Evolutionary conservation across 2,113 vertebrate species (phyloP).

Genomic region (Rhabdornis inornatus): DNA sequence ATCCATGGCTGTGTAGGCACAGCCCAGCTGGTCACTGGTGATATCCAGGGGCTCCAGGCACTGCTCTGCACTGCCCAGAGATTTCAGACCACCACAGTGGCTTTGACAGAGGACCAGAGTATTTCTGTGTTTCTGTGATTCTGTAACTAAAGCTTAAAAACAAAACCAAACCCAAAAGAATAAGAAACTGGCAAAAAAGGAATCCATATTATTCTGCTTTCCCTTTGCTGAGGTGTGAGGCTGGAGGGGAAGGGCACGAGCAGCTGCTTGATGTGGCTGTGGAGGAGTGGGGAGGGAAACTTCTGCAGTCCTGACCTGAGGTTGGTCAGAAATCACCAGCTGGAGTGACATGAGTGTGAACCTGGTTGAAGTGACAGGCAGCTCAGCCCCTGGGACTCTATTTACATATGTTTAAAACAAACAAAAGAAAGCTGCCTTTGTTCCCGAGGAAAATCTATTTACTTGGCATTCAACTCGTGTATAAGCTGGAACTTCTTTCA

Average conservation of each 20-base stretch:
- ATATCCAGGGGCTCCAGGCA: not conserved
- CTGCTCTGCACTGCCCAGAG: not conserved
- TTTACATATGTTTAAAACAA: constrained; percentile 56
- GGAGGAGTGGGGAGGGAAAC: not conserved
- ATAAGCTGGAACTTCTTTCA: not conserved
- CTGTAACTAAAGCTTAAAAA: not conserved
- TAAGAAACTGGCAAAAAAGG: not conserved
- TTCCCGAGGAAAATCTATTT: constrained; percentile 39
- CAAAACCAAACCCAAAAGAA: not conserved
- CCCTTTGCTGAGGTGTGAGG: not conserved
- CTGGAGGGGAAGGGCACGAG: not conserved
- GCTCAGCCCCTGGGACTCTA: constrained; percentile 21
- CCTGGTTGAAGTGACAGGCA: constrained; percentile 24
- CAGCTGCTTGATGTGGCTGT: not conserved
- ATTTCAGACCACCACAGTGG: rapidly evolving
- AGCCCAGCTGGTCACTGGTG: not conserved
- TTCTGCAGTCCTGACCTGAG: not conserved
- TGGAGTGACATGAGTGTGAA: constrained; percentile 1
- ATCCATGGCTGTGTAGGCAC: not conserved
- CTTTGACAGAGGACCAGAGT: not conserved
- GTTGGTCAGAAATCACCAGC: not conserved
- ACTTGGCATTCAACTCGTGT: constrained; percentile 28
- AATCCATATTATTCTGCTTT: not conserved
- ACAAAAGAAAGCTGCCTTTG: constrained; percentile 36
- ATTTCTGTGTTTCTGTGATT: not conserved